Base-by-base conservation (phyloP, 2,888 invertebrate genomes). In the Acleris laterana region DNA sequence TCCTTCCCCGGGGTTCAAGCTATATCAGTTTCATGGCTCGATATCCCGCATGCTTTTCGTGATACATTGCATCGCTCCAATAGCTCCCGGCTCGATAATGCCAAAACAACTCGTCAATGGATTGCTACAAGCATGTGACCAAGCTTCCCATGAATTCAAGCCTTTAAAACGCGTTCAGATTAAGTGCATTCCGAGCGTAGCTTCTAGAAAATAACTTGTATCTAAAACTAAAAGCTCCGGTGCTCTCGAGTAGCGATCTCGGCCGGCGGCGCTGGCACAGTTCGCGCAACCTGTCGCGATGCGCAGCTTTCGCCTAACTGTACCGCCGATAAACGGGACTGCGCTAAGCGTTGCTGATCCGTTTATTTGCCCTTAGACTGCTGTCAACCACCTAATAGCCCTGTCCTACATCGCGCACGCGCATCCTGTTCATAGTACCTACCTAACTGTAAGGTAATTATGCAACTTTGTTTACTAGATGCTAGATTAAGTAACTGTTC, bases 261-360 rank as follows among this genome's bases (percentile, higher is more conserved):
- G 61, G 57, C 58, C 62, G 64, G 64, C 65, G 1, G 32, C 32
- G 32, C 32, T 68, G 65, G 64, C 62, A 68, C 68, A 68, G 62
- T 62, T 65, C 58, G 44, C 61, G 65, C 69, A 74, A 81, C 80
- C 77, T 81, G 80, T 74, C 72, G 73, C 63, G 55, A 77, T 75
- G 77, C 75, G 72, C 74, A 77, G 79, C 82, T 82, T 83, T 82
- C 80, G 64, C 76, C 78, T 83, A 83, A 83, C 83, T 83, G 83
- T 83, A 78, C 70, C 74, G 77, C 70, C 74, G 77, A 75, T 81
- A 78, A 78, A 80, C 79, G 76, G 78, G 64, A 64, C 64, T 49
- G 55, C 46, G 13, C 38, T 38, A 53, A 53, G 25, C 55, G 62
- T 53, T 77, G 77, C 81, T 79, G 78, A 77, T 71, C 70, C 74